Conservation (phyloP, 2,888 invertebrate genomes). For the Sthenelais limicola region DNA sequence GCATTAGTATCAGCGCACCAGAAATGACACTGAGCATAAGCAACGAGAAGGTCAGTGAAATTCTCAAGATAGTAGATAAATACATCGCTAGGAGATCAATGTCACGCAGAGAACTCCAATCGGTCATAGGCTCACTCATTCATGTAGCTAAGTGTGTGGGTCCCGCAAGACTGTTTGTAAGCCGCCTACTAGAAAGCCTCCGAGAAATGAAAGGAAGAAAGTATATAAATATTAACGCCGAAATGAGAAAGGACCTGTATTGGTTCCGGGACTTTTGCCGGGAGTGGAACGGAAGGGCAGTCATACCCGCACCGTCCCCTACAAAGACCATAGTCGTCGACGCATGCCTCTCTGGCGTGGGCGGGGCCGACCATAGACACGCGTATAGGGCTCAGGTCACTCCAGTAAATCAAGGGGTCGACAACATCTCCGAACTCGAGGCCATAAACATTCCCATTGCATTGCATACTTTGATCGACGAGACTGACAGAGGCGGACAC, state of each 20-base stretch:
- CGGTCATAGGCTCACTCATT: neutral
- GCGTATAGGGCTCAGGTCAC: neutral
- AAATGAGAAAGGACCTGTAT: neutral
- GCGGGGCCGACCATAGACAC: neutral
- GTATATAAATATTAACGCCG: neutral
- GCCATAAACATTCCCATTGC: neutral
- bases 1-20: too few species aligned
- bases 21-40: too few species aligned
- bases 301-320: neutral
- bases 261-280: neutral
- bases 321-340: neutral
- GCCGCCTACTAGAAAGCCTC: neutral
- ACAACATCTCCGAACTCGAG: conserved; percentile 1
- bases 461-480: neutral
- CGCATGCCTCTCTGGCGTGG: conserved; percentile 1
- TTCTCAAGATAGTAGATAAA: too few species aligned
- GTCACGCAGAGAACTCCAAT: neutral
- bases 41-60: too few species aligned
- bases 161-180: neutral
- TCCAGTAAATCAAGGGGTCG: neutral
- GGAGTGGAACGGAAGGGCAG: neutral
- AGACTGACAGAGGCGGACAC: neutral
- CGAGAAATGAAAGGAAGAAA: neutral
- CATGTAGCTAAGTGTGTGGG: neutral
- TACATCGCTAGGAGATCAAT: too few species aligned